These are phyloP conservation scores for Neotoxoptera formosana DNA, from an alignment of 1,140 invertebrate genomes.

Conservation along the genomic window DNA sequence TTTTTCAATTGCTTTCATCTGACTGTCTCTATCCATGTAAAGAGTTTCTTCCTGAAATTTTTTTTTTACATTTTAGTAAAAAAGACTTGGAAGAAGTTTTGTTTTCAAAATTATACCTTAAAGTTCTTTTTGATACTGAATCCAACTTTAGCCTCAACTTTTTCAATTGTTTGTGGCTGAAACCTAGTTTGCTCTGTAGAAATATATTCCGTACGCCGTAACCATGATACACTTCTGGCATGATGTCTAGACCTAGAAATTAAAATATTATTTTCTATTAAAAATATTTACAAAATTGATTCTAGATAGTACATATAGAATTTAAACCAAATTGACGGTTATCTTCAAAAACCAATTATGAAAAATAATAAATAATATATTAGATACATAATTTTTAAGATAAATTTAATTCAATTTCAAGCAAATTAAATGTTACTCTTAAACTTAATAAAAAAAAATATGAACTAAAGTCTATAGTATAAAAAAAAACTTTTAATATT, in stretches of 20 bases:
- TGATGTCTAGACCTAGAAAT: constrained; percentile 79
- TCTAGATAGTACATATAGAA: neutral
- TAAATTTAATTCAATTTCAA: neutral
- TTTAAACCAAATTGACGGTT: neutral
- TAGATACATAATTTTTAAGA: neutral
- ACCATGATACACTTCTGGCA: constrained; percentile 93
- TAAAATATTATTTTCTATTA: neutral
- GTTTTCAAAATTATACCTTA: constrained; percentile 66
- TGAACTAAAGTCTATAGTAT: too few species aligned
- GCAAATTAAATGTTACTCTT: neutral
- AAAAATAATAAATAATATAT: neutral
- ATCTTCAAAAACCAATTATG: neutral
- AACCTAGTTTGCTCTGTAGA: constrained; percentile 98
- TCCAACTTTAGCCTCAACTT: constrained; percentile 97
- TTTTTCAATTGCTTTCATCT: constrained; percentile 97
- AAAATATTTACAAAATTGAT: neutral
- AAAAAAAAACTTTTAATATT: neutral
- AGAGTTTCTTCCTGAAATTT: constrained; percentile 81
- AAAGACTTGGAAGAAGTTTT: neutral
- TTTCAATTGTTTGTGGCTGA: constrained; percentile 93
- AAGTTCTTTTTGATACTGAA: constrained; percentile 96
- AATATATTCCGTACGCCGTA: constrained; percentile 98
- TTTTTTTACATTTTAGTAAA: neutral
- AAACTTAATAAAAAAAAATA: neutral
- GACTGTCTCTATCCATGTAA: constrained; percentile 96